A percentile compares a stretch with the other conserved stretches of the same genome.
Evolutionary conservation across 1,140 invertebrate species (phyloP).

Genomic region (Zaprionus ornatus): DNA sequence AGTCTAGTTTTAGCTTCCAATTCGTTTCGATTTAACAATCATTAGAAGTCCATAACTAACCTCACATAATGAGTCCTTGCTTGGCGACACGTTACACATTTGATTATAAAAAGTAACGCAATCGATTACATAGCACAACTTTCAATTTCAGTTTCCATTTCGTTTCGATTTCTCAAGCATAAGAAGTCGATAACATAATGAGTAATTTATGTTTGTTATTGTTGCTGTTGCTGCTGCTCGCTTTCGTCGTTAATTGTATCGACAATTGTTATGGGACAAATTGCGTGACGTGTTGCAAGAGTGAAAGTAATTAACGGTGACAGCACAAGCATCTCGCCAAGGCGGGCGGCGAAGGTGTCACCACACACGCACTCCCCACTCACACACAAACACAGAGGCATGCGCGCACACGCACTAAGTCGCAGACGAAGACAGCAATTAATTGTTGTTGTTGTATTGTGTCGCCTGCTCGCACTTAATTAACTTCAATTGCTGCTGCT

Average conservation of each 20-base stretch:
- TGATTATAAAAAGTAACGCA: neutral
- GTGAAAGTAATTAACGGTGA: conserved; percentile 73
- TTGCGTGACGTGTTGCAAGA: conserved; percentile 54
- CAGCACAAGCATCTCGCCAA: conserved; percentile 5
- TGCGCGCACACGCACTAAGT: conserved; percentile 19
- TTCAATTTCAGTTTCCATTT: neutral
- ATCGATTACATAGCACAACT: conserved; percentile 2
- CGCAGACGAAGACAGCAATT: conserved; percentile 47
- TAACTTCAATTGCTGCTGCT: conserved; percentile 67
- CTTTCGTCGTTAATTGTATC: conserved; percentile 60
- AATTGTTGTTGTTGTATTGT: conserved; percentile 46
- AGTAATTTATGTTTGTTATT: conserved; percentile 1
- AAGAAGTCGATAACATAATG: neutral
- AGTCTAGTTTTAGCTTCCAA: conserved; percentile 62
- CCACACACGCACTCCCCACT: neutral
- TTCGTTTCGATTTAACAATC: conserved; percentile 40
- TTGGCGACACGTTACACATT: neutral
- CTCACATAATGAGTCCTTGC: conserved; percentile 9
- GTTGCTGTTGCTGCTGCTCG: conserved; percentile 25
- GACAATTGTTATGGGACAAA: conserved; percentile 61
- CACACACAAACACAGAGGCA: neutral
- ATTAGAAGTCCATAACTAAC: conserved; percentile 26
- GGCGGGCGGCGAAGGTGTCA: conserved; percentile 3
- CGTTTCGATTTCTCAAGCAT: neutral
- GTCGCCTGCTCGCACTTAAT: conserved; percentile 61